These are phyloP conservation scores for Galleria mellonella DNA, from an alignment of 1,140 invertebrate genomes.

Conservation along the genomic window DNA sequence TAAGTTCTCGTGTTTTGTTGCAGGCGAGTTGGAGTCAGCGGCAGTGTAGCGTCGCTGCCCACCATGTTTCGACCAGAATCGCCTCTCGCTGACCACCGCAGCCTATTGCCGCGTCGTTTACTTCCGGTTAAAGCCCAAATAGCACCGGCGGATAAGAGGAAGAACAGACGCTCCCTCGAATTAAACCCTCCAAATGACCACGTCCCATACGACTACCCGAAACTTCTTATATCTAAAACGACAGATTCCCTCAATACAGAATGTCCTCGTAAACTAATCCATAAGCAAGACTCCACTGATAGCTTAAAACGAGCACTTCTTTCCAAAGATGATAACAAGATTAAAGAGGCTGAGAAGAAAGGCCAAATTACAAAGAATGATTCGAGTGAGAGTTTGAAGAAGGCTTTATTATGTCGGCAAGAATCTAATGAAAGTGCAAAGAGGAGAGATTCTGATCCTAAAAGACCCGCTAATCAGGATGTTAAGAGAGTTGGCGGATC, in stretches of 20 bases:
- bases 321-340: conserved; percentile 60
- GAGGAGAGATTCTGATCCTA: conserved; percentile 40
- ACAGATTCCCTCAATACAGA: conserved; percentile 64
- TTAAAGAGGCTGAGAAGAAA: conserved; percentile 29
- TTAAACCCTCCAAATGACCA: conserved; percentile 58
- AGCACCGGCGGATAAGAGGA: conserved; percentile 56
- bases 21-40: conserved; percentile 47
- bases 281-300: conserved; percentile 65
- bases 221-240: conserved; percentile 65
- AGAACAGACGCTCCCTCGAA: conserved; percentile 61
- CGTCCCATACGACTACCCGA: conserved; percentile 57
- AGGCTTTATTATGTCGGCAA: conserved; percentile 47
- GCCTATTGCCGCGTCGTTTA: conserved; percentile 57
- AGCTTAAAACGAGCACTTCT: conserved; percentile 56
- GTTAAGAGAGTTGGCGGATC: conserved; percentile 18
- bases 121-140: conserved; percentile 63
- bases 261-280: conserved; percentile 52
- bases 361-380: conserved; percentile 43
- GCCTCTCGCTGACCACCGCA: conserved; percentile 65
- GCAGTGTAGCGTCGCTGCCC: conserved; percentile 40
- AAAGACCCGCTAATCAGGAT: conserved; percentile 43
- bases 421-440: conserved; percentile 61
- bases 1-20: conserved; percentile 26
- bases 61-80: conserved; percentile 67
- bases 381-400: conserved; percentile 59